Conservation (phyloP, 1,140 invertebrate species). For the Amyelois transitella region DNA sequence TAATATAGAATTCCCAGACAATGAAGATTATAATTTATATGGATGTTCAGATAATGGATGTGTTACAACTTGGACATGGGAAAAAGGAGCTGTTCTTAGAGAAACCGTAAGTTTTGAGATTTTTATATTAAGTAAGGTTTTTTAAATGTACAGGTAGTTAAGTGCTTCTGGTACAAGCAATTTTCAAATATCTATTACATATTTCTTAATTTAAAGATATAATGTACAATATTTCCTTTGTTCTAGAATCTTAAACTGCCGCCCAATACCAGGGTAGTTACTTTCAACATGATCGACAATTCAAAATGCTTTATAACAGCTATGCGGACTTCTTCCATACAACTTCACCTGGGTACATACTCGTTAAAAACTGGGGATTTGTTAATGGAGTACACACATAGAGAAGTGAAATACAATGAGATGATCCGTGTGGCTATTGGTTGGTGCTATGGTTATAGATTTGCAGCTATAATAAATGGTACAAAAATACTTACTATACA, state of each 20-base stretch:
- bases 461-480: conserved; percentile 58
- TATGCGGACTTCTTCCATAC: conserved; percentile 4
- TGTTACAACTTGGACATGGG: conserved; percentile 66
- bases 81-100: conserved; percentile 56
- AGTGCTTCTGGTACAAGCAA: too few relatives aligned
- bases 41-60: conserved; percentile 56
- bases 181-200: too few relatives aligned
- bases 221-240: too few relatives aligned
- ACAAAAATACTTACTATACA: conserved; percentile 43
- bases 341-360: conserved; percentile 26
- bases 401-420: conserved; percentile 23
- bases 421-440: conserved; percentile 51
- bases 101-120: conserved; percentile 40
- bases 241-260: conserved; percentile 53
- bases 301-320: conserved; percentile 56
- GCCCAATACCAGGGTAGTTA: conserved; percentile 28
- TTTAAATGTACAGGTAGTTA: background rate
- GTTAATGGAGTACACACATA: conserved; percentile 29
- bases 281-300: conserved; percentile 57
- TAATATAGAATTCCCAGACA: conserved; percentile 47
- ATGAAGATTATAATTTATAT: conserved; percentile 61
- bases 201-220: too few relatives aligned
- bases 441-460: conserved; percentile 45
- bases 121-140: conserved; percentile 5
- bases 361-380: conserved; percentile 48